These are phyloP conservation scores for Petromus typicus DNA, from an alignment of 2,113 vertebrate genomes.

Conservation along the genomic window DNA sequence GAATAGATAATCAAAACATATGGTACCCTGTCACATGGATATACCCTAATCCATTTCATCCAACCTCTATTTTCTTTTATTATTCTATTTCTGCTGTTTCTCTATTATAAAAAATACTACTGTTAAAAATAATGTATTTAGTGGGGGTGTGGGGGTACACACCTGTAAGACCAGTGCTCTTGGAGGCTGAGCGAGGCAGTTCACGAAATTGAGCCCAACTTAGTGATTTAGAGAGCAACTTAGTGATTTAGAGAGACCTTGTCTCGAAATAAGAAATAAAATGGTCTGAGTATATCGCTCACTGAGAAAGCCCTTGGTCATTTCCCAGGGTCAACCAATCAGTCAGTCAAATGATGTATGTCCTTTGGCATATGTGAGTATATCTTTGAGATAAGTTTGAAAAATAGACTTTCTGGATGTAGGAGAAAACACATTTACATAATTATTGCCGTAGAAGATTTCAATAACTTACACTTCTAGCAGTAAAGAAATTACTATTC, in stretches of 20 bases:
- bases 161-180: neutral
- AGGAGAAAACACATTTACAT: neutral
- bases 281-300: neutral
- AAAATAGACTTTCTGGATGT: neutral
- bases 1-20: neutral
- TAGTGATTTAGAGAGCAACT: no score
- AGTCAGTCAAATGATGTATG: neutral
- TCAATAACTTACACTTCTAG: neutral
- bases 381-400: neutral
- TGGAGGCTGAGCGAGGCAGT: neutral
- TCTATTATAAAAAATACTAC: neutral
- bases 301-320: neutral
- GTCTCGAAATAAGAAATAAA: neutral
- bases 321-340: neutral
- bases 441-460: neutral
- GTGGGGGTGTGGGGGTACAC: neutral
- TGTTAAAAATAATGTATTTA: neutral
- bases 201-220: neutral
- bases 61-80: neutral
- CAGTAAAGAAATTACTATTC: neutral
- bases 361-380: neutral
- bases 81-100: constrained; percentile 1
- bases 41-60: neutral
- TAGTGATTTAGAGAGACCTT: neutral
- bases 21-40: neutral